Evolutionary conservation across 2,888 invertebrate species (phyloP), one percentile per base, ranked within the genome.

Genomic region (Rutpela maculata): DNA sequence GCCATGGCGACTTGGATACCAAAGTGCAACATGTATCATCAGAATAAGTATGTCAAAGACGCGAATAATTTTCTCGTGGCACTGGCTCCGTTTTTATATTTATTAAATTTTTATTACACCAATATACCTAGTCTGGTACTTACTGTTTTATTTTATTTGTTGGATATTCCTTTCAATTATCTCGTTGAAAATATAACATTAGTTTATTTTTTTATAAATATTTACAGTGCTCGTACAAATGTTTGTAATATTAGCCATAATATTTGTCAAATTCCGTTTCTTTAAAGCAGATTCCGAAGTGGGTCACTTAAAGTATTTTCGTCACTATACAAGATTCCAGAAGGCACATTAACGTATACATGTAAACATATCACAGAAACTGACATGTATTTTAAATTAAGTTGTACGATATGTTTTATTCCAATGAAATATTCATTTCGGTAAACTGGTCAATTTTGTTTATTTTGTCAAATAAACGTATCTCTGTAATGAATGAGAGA

Each of bases 1-100:
- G 93, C 94, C 77, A 92, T 94, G 88, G 91, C 92, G 90, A 94
- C 94, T 86, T 95, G 95, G 95, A 94, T 94, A 87, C 94, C 95
- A 88, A 95, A 95, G 91, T 95, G 90, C 86, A 90, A 90, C 85
- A 88, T 89, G 88, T 80, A 81, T 75, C 80, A 80, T 60, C 74
- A 74, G 56, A 71, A 76, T 73, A 76, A 78, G 78, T 76, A 75
- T 78, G 75, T 74, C 73, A 70, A 69, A 77, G 63, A 68, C 72
- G 67, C 57, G 71, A 71, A 63, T 67, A 75, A 68, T 60, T 55
- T 18, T 38, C 50, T 66, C n/a, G 18, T 43, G 12, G 60, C 57
- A 62, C 56, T 56, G 35, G 57, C 68, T 50, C 55, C 31, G 11
- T 77, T 65, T 65, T 74, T 74, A 63, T 57, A 18, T 57, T 38